Evolutionary conservation across 2,797 vertebrate genomes (phyloP), one percentile per base, ranked within the genome.

Genomic region (Neostethus bicornis): DNA sequence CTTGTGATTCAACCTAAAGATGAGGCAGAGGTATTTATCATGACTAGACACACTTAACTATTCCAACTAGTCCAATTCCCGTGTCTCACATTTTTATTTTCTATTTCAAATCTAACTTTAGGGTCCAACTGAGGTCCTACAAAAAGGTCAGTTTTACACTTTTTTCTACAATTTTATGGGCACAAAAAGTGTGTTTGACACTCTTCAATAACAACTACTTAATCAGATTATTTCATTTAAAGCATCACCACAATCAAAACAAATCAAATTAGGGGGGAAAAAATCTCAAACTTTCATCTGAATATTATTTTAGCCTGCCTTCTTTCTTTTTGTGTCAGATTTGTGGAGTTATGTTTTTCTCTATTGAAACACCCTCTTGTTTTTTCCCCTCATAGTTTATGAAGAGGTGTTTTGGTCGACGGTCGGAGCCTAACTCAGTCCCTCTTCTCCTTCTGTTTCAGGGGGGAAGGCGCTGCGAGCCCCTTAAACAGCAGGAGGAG

Each of bases 381-480:
- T 70, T 65, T n/a, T 78, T 66, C 16, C 57, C 50, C 59, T 47
- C 56, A 53, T 82, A 86, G 84, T 81, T 74, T 62, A 67, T 77
- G 76, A 74, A 65, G 82, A 72, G 81, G 69, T 81, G 79, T 84
- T 83, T 74, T 78, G 77, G 78, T 79, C 23, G 79, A 70, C 59
- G 61, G 59, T 66, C 58, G 67, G 85, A 84, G 85, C 89, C 87
- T 96, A 95, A 96, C 90, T 88, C 84, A 89, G 91, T 90, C 86
- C 92, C 89, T 96, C 92, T 93, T 94, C 94, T 96, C 95, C 95
- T 95, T 95, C 93, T 95, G 95, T 99, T 98, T 95, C 95, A 99
- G 97, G 94, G 93, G 92, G 92, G 91, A 92, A 92, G 92, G 86
- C 80, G 91, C 88, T 93, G 92, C 91, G 92, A 92, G 91, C 92